Conservation (phyloP, 2,113 vertebrate genomes). For the Caloenas nicobarica region DNA sequence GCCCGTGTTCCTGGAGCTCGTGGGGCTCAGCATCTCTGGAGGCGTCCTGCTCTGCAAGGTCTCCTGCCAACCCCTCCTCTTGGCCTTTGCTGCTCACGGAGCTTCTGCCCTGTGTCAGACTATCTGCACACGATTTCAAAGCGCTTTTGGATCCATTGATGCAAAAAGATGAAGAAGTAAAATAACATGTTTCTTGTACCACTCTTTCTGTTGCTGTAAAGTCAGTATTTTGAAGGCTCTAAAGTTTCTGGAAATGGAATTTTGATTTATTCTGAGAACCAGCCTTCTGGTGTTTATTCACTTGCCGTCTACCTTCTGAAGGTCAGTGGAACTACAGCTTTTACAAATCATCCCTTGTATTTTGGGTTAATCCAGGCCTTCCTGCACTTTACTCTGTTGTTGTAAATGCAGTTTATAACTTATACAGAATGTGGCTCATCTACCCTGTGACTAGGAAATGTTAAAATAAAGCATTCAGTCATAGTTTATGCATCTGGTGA, state of each 20-base stretch:
- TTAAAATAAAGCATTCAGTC: constrained; percentile 23
- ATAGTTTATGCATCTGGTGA: constrained; percentile 17
- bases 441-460: neutral
- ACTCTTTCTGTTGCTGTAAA: neutral
- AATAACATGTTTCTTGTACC: neutral
- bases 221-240: neutral
- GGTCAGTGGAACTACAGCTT: neutral
- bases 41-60: neutral
- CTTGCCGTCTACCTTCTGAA: neutral
- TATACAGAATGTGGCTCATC: neutral
- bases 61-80: neutral
- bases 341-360: neutral
- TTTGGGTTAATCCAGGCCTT: constrained; percentile 15
- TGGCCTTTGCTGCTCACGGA: neutral
- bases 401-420: constrained; percentile 38
- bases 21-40: neutral
- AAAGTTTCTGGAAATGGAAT: neutral
- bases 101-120: neutral
- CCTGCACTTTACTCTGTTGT: neutral
- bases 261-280: constrained; percentile 17
- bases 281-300: neutral
- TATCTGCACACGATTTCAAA: neutral
- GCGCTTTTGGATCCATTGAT: neutral
- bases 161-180: neutral
- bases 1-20: neutral